Evolutionary conservation across 2,797 vertebrate genomes (phyloP), one percentile per base, ranked within the genome.

Genomic region (Leptatherina wallacei): DNA sequence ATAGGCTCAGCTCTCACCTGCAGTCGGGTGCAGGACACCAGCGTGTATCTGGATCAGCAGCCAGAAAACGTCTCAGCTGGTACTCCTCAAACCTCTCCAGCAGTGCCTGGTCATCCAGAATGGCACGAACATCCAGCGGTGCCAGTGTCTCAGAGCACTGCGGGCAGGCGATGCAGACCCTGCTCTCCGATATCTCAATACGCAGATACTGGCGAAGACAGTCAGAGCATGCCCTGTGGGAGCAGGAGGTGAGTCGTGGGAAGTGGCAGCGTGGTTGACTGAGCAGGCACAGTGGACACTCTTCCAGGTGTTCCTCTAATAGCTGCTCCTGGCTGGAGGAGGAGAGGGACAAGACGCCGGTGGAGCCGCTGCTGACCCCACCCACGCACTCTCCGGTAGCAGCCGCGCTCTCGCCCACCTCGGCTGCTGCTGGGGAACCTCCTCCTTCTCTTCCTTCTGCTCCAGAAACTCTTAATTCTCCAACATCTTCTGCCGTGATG

Each of bases 21-120:
- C 96, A 97, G 90, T 96, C 94, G 0, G 96, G 96, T 0, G 96
- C 95, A 0, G 96, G 96, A 68, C 96, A 97, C 96, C 96, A 97
- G 72, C 96, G 95, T 0, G 96, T 96, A 73, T 96, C 90, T 0
- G 95, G 95, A 66, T 97, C 96, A 0, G 95, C 82, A 4, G 93
- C 94, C 42, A 97, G 92, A 72, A 95, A 95, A 12, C 95, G 94
- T 0, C 95, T 91, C 69, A 97, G 80, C 80, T 96, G 95, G 85
- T 94, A 96, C 73, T 96, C 95, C 72, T 97, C 95, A 0, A 96
- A 97, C 64, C 95, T 94, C 71, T 95, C 94, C 0, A 96, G 91
- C 69, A 97, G 89, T 7, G 88, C 82, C 0, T 62, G 87, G 79
- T 96, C 95, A 0, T 96, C 92, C 82, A 96, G 93, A 59, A 97